phyloP scores from a whole-genome alignment of 2,113 vertebrate species.

The Hiodon alosoides region DNA sequence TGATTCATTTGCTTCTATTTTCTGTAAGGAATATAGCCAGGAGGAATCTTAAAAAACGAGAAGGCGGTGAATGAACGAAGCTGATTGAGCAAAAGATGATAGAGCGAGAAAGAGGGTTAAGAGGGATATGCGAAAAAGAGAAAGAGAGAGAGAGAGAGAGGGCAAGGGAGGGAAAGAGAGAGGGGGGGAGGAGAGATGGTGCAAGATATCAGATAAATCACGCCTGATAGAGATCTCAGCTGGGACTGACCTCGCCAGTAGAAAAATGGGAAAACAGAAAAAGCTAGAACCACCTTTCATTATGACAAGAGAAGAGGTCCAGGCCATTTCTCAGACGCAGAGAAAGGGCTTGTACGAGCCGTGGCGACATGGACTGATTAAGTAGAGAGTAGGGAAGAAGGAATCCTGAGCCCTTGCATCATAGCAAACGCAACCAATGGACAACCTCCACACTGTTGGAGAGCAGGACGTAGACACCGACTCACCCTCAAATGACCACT shows the following conservation, averaged over 20 bases:
- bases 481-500: too few relatives aligned
- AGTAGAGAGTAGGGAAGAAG: not conserved
- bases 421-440: not conserved
- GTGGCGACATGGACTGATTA: conserved; percentile 7
- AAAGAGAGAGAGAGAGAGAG: conserved; percentile 16
- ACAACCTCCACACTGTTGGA: not conserved
- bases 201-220: conserved; percentile 61
- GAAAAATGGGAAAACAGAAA: conserved; percentile 59
- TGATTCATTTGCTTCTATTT: not conserved
- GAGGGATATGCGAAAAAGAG: conserved; percentile 15
- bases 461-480: too few relatives aligned
- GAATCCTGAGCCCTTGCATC: not conserved
- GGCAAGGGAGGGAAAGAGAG: not conserved
- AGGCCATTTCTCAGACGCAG: conserved; percentile 64
- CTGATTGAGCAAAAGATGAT: not conserved
- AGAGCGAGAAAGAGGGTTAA: not conserved
- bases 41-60: not conserved
- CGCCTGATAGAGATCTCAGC: conserved; percentile 68
- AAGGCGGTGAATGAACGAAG: not conserved
- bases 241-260: conserved; percentile 58
- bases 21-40: not conserved
- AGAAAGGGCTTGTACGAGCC: conserved; percentile 14
- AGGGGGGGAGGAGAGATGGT: conserved; percentile 21
- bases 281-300: conserved; percentile 60
- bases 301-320: conserved; percentile 62